Evolutionary conservation across 2,797 vertebrate genomes (phyloP).

Genomic region (Acrossocheilus wenchowensis): DNA sequence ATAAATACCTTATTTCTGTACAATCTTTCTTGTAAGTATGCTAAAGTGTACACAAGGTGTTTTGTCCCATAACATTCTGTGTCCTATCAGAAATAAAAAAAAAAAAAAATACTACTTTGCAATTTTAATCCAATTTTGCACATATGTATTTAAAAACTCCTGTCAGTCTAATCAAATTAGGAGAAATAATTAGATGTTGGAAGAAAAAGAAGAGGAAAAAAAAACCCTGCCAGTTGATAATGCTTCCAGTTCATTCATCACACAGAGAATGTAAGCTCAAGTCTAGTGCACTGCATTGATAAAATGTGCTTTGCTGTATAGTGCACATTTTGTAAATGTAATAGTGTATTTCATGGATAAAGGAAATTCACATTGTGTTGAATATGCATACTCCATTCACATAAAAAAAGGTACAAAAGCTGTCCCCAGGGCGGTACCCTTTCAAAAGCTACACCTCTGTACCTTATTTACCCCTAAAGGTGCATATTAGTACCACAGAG

Average conservation of each 20-base stretch:
- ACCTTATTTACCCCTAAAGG: background rate
- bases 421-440: background rate
- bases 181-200: background rate
- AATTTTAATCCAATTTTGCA: background rate
- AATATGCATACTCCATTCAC: background rate
- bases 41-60: background rate
- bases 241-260: background rate
- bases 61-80: background rate
- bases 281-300: background rate
- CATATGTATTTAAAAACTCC: background rate
- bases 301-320: background rate
- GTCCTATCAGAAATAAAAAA: background rate
- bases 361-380: background rate
- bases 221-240: background rate
- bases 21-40: background rate
- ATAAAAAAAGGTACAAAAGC: background rate
- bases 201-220: background rate
- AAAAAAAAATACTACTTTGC: background rate
- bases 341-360: background rate
- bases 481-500: background rate
- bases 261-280: background rate
- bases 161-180: background rate
- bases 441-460: background rate
- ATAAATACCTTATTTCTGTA: too few species aligned
- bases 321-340: background rate